A percentile compares a stretch with the other conserved stretches of the same genome.
Conservation (phyloP, 2,113 vertebrate genomes). For the Regulus satrapa region DNA sequence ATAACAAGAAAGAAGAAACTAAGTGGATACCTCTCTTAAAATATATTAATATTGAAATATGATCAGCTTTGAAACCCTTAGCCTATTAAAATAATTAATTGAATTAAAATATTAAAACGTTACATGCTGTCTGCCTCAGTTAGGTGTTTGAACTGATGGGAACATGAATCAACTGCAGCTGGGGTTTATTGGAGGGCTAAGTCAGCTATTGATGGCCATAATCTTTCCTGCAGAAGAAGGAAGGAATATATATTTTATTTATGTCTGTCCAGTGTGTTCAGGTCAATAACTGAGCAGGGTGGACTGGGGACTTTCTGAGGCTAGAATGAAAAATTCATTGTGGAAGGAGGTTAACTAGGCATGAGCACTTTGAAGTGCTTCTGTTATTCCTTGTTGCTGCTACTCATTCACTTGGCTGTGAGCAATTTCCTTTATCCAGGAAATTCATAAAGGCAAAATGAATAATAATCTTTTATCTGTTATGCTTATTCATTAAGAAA, state of each 20-base stretch:
- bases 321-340: not conserved
- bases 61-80: not conserved
- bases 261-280: not conserved
- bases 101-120: not conserved
- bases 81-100: not conserved
- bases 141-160: not conserved
- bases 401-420: not conserved
- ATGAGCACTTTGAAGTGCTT: not conserved
- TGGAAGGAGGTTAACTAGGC: not conserved
- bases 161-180: not conserved
- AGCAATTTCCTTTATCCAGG: conserved; percentile 12
- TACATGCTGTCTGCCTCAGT: not conserved
- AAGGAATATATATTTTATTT: not conserved
- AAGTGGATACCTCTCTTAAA: not conserved
- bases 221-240: not conserved
- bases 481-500: conserved; percentile 10
- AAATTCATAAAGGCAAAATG: conserved; percentile 1
- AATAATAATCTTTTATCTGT: not conserved
- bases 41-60: not conserved
- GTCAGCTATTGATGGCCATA: not conserved
- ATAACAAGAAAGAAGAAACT: not conserved
- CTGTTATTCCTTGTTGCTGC: not conserved
- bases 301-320: not conserved
- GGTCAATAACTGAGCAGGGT: not conserved
- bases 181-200: not conserved